Evolutionary conservation across 2,113 vertebrate species (phyloP), one percentile per base, ranked within the genome.

Genomic region (Corythornis vintsioides): DNA sequence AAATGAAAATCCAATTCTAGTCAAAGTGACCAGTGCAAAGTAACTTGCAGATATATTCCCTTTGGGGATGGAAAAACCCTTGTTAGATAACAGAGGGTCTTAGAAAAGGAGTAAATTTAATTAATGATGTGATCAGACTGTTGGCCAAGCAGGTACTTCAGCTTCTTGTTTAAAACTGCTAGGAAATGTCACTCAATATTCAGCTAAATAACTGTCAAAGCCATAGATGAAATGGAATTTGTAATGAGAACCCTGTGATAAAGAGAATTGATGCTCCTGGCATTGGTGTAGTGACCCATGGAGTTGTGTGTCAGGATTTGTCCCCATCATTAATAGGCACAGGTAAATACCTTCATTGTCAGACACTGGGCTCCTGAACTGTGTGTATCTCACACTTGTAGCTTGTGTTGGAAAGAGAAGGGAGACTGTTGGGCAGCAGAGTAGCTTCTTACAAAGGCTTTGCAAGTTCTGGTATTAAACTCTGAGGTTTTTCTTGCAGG

Each of bases 401-500:
- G 15, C 47, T 81, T 4, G 1, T n/a, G 0, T 42, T 73, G 64
- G 25, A 31, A 86, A 85, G 73, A 66, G 71, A 70, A 73, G 60
- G n/a, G 43, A 73, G 20, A 17, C 45, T 82, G 1, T 75, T 76
- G 57, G 72, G 21, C 17, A 70, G 69, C 67, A 69, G 35, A 64
- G 17, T 8, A 60, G n/a, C 47, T 73, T 70, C 60, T 88, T 59
- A 17, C 7, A 47, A 17, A 55, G 35, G 31, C n/a, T 10, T 56
- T 52, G 8, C 85, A 93, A 92, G 35, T 85, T 67, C 55, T 79
- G 64, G 9, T 61, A 2, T 80, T 92, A 80, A 92, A 61, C 59
- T 71, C 18, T 60, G 73, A 90, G 15, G 45, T 92, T 92, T 95
- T 70, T 89, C n/a, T 93, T 96, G 1, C 96, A 99, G 99, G 99